These are phyloP conservation scores for Pygmarrhopalites habei DNA, from an alignment of 1,140 invertebrate genomes.

Conservation along the genomic window DNA sequence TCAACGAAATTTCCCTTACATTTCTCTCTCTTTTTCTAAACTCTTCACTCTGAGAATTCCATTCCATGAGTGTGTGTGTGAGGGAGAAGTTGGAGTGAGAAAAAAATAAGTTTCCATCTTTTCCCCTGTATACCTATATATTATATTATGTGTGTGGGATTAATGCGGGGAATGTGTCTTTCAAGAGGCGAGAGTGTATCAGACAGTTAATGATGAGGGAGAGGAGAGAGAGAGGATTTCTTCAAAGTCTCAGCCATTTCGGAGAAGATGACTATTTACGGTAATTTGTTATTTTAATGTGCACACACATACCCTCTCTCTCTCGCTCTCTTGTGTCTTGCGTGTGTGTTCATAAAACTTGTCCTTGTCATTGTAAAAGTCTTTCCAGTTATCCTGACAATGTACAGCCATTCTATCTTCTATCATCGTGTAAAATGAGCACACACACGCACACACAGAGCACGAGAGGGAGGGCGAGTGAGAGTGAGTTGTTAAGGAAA, in stretches of 20 bases:
- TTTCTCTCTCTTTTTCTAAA: no score
- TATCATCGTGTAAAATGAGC: no score
- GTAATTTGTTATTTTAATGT: slow-evolving; percentile 11
- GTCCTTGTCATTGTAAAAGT: not conserved
- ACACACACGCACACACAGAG: no score
- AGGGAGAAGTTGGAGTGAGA: not conserved
- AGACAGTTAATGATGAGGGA: slow-evolving; percentile 16
- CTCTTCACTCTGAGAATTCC: no score
- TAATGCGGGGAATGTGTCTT: slow-evolving; percentile 6
- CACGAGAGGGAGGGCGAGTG: no score
- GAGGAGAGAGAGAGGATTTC: not conserved
- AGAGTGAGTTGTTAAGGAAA: no score
- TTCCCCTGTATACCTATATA: no score
- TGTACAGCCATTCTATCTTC: not conserved
- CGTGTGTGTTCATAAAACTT: not conserved
- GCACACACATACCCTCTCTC: not conserved
- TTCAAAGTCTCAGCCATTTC: not conserved
- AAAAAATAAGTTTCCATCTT: no score
- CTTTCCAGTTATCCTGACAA: not conserved
- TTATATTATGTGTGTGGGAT: no score
- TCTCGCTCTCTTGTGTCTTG: slow-evolving; percentile 9
- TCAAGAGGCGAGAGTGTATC: slow-evolving; percentile 11
- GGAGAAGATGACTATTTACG: not conserved
- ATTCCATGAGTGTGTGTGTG: no score
- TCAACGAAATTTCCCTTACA: no score